These are phyloP conservation scores for Potamilus streckersoni DNA, from an alignment of 1,140 invertebrate genomes.

Conservation along the genomic window DNA sequence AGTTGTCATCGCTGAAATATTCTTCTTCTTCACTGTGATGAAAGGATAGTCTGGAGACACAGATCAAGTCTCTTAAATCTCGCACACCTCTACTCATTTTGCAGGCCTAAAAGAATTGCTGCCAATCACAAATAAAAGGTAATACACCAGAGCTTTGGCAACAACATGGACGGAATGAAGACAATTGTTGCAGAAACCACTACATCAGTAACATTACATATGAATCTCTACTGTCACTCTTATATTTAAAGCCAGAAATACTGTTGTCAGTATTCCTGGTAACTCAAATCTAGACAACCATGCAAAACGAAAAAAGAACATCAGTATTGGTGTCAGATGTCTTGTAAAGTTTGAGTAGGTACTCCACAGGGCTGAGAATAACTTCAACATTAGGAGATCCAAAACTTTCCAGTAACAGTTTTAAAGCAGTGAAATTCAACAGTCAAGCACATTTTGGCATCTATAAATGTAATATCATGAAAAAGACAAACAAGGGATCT, in stretches of 20 bases:
- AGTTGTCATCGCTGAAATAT: slow-evolving; percentile 16
- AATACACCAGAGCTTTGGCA: no score
- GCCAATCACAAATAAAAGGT: no score
- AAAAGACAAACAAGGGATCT: no score
- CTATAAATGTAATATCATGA: no score
- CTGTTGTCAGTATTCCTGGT: slow-evolving; percentile 9
- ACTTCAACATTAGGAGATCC: no score
- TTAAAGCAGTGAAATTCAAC: no score
- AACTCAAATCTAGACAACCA: slow-evolving; percentile 16
- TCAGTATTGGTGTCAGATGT: slow-evolving; percentile 2
- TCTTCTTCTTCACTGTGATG: slow-evolving; percentile 28
- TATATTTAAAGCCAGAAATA: slow-evolving; percentile 17
- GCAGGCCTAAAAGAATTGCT: no score
- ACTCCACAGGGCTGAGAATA: no score
- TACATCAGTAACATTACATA: neutral
- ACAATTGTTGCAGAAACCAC: slow-evolving; percentile 4
- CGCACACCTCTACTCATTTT: slow-evolving; percentile 27
- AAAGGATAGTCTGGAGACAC: slow-evolving; percentile 27
- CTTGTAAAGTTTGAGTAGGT: no score
- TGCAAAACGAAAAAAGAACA: slow-evolving; percentile 25
- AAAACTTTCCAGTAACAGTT: no score
- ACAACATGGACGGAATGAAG: slow-evolving; percentile 10
- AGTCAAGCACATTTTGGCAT: no score
- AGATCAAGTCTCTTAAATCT: slow-evolving; percentile 29
- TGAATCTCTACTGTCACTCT: slow-evolving; percentile 21